Percentiles rank a stretch among this genome's conserved stretches.
Conservation (phyloP, 2,888 invertebrate genomes). For the Nemotelus pantherinus region DNA sequence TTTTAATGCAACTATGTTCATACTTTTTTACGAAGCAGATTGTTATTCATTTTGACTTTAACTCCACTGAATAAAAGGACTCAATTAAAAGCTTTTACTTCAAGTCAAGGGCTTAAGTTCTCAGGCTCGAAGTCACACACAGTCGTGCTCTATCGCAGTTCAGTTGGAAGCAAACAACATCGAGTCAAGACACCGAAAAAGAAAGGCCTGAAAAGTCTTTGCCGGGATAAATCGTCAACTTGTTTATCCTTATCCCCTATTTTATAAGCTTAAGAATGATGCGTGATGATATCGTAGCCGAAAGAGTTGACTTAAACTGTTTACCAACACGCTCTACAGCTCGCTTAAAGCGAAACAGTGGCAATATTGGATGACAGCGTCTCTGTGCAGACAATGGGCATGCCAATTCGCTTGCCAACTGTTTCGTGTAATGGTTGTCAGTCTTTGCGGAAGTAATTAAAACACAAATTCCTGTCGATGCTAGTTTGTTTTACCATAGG, state of each 20-base stretch:
- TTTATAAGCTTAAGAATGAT: conserved; percentile 38
- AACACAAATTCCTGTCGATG: conserved; percentile 44
- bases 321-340: conserved; percentile 32
- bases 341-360: not conserved
- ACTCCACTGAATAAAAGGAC: not conserved
- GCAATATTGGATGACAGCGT: conserved; percentile 7
- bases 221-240: conserved; percentile 14
- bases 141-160: not conserved
- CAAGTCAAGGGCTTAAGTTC: conserved; percentile 20
- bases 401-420: conserved; percentile 12
- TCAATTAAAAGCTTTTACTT: conserved; percentile 34
- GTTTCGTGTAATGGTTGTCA: conserved; percentile 36
- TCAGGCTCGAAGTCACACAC: not conserved
- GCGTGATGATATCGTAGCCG: conserved; percentile 39
- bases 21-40: too few relatives aligned
- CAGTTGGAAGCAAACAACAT: too few relatives aligned
- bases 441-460: conserved; percentile 45
- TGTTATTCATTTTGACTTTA: not conserved
- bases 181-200: too few relatives aligned
- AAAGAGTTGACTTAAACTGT: conserved; percentile 44
- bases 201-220: not conserved
- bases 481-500: conserved; percentile 34
- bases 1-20: too few relatives aligned
- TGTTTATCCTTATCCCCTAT: conserved; percentile 40
- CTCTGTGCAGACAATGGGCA: not conserved